Evolutionary conservation across 2,797 vertebrate species (phyloP).

Genomic region (Channallabes apus): DNA sequence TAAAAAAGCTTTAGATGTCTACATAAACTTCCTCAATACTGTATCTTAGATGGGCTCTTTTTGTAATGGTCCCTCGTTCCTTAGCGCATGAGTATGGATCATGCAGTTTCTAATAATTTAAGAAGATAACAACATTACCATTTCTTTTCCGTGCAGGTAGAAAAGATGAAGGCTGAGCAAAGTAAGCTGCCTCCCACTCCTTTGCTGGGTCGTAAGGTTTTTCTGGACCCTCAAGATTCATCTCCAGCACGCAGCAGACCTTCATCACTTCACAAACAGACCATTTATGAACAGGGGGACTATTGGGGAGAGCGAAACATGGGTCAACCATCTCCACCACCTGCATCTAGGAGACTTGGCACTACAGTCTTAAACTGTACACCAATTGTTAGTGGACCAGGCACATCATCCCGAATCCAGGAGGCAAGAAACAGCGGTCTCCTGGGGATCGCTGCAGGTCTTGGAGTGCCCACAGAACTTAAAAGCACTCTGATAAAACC

Average conservation of each 20-base stretch:
- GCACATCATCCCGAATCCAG: conserved; percentile 63
- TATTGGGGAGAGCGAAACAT: conserved; percentile 65
- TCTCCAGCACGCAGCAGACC: conserved; percentile 61
- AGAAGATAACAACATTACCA: not conserved
- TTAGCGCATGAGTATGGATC: not conserved
- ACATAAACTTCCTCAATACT: not conserved
- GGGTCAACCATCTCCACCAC: conserved; percentile 64
- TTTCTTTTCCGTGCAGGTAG: conserved; percentile 73
- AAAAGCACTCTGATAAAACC: conserved; percentile 41
- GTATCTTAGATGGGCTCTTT: not conserved
- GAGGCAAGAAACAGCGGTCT: conserved; percentile 61
- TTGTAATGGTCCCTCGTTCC: not conserved
- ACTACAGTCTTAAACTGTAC: conserved; percentile 73
- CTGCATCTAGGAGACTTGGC: conserved; percentile 62
- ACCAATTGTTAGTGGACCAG: conserved; percentile 71
- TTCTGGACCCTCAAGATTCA: conserved; percentile 80
- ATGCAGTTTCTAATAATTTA: not conserved
- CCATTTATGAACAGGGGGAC: conserved; percentile 80
- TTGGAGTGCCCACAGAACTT: conserved; percentile 49
- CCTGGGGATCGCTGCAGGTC: conserved; percentile 66
- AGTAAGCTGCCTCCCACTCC: conserved; percentile 88
- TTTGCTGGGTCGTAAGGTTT: conserved; percentile 86
- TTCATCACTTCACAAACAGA: conserved; percentile 75
- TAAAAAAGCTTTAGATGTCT: not conserved
- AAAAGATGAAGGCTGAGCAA: conserved; percentile 88